phyloP scores from a whole-genome alignment of 2,797 vertebrate genomes.

The Rhinophrynus dorsalis region DNA sequence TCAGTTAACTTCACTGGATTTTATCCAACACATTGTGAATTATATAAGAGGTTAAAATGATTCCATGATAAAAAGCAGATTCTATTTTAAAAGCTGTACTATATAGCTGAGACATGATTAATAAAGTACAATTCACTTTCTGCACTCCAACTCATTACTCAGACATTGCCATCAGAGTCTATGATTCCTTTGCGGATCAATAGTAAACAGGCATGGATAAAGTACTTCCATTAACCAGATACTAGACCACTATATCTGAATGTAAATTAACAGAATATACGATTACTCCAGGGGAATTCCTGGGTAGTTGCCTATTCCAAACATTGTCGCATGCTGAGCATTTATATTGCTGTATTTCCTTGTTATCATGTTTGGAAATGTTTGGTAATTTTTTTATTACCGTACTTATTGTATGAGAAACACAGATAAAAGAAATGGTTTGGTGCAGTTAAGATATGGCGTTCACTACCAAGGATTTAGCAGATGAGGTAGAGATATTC shows the following conservation, averaged over 20 bases:
- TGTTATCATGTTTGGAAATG: too few species aligned
- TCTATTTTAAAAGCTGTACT: not conserved
- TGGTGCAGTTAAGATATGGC: too few species aligned
- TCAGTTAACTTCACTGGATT: too few species aligned
- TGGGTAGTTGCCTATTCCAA: not conserved
- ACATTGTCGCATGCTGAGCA: constrained; percentile 7
- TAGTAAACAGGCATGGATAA: constrained; percentile 5
- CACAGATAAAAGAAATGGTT: too few species aligned
- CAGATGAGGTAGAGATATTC: too few species aligned
- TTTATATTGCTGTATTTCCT: constrained; percentile 2
- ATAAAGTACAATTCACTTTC: not conserved
- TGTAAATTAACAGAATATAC: constrained; percentile 18
- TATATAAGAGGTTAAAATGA: too few species aligned
- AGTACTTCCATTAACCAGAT: constrained; percentile 9
- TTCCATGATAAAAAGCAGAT: not conserved
- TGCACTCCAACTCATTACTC: constrained; percentile 1
- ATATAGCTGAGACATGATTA: not conserved
- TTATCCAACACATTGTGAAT: too few species aligned
- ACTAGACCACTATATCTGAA: constrained; percentile 12
- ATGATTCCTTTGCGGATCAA: constrained; percentile 11
- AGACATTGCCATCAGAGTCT: constrained; percentile 5
- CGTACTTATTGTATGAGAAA: too few species aligned
- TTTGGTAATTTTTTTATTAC: too few species aligned
- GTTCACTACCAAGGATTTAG: too few species aligned
- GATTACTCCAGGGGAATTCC: not conserved